Percentiles rank a stretch among this genome's conserved stretches.
Conservation (phyloP, 2,888 invertebrate species). For the Psococerastis gibbosa region DNA sequence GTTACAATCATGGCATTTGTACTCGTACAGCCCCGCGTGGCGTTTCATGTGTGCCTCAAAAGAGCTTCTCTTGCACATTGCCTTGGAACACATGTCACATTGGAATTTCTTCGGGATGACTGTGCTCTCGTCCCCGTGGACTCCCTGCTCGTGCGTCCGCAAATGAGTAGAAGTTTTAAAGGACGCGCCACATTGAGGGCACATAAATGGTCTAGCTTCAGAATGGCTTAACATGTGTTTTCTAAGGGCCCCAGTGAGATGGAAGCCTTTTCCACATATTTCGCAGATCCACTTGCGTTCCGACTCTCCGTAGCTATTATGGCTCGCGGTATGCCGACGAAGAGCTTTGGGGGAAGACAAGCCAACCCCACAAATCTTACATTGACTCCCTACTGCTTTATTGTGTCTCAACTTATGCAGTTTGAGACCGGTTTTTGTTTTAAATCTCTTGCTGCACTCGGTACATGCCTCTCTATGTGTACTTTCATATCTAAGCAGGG, state of each 20-base stretch:
- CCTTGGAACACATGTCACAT: too few relatives aligned
- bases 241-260: neutral
- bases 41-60: neutral
- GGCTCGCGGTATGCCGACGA: neutral
- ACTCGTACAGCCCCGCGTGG: neutral
- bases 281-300: constrained; percentile 8
- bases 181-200: neutral
- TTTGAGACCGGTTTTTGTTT: neutral
- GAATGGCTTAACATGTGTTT: constrained; percentile 5
- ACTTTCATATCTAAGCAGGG: too few relatives aligned
- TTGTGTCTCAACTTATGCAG: neutral
- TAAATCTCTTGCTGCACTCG: too few relatives aligned
- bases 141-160: neutral
- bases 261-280: constrained; percentile 11
- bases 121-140: neutral
- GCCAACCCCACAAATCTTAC: too few relatives aligned
- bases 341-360: too few relatives aligned
- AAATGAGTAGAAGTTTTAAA: constrained; percentile 2
- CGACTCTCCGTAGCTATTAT: too few relatives aligned
- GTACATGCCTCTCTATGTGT: too few relatives aligned
- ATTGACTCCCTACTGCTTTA: neutral
- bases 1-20: neutral
- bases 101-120: neutral
- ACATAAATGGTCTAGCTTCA: neutral
- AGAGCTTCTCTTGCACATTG: neutral